phyloP scores from a whole-genome alignment of 2,888 invertebrate species.

The Lasioglossum marginatum region DNA sequence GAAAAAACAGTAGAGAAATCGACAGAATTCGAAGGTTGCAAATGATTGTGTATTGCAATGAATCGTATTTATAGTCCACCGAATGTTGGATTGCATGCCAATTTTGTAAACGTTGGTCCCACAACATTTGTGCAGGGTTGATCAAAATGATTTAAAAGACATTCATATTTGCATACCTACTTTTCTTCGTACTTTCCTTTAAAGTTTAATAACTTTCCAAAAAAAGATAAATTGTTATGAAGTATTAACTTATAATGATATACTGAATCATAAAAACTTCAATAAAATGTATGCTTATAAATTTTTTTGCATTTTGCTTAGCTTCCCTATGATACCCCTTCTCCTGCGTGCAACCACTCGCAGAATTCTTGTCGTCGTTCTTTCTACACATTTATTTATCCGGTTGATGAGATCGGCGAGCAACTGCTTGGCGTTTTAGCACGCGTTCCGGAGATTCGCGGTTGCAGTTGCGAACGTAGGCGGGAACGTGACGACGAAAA shows the following conservation, averaged over 20 bases:
- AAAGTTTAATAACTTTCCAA: too few species aligned
- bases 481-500: slow-evolving; percentile 36
- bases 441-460: slow-evolving; percentile 18
- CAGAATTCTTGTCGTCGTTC: background rate
- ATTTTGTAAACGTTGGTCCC: background rate
- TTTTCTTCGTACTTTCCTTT: too few species aligned
- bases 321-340: background rate
- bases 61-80: too few species aligned
- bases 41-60: too few species aligned
- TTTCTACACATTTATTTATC: background rate
- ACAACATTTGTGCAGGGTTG: background rate
- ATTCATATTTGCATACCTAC: background rate
- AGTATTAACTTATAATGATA: too few species aligned
- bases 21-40: too few species aligned
- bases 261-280: background rate
- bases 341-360: background rate
- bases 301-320: background rate
- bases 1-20: too few species aligned
- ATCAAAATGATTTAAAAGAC: background rate
- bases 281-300: background rate
- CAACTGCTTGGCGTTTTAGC: slow-evolving; percentile 20
- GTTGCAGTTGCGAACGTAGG: slow-evolving; percentile 18
- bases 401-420: background rate
- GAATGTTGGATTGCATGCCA: too few species aligned
- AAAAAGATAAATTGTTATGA: too few species aligned